Evolutionary conservation across 2,888 invertebrate species (phyloP).

Genomic region (Agriopis marginaria): DNA sequence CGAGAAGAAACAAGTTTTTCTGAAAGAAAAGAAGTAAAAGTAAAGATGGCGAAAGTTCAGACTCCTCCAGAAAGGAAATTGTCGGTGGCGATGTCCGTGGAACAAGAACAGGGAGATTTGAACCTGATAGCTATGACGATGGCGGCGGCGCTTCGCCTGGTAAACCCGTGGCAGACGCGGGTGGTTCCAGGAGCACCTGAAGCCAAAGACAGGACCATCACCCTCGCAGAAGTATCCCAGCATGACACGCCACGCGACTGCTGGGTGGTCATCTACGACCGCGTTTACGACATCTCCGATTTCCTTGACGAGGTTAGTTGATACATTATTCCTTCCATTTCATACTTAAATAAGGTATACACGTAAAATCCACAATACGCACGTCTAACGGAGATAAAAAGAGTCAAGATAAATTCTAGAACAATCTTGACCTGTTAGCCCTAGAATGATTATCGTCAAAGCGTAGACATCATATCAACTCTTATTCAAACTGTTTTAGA

Average conservation of each 20-base stretch:
- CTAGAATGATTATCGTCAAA: conserved; percentile 3
- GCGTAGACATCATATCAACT: conserved; percentile 1
- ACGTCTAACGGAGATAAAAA: not conserved
- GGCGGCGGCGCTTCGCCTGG: conserved; percentile 81
- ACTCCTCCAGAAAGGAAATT: conserved; percentile 69
- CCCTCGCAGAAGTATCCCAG: conserved; percentile 91
- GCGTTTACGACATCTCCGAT: conserved; percentile 93
- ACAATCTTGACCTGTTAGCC: conserved; percentile 9
- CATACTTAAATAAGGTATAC: too few species aligned
- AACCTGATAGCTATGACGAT: conserved; percentile 79
- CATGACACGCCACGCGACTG: conserved; percentile 92
- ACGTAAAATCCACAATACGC: not conserved
- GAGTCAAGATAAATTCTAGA: conserved; percentile 9
- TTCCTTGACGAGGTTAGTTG: conserved; percentile 89
- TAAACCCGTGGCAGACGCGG: conserved; percentile 69
- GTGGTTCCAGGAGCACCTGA: conserved; percentile 68
- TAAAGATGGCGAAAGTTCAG: conserved; percentile 75
- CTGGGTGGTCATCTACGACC: conserved; percentile 95
- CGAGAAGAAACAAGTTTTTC: conserved; percentile 29
- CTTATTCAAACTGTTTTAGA: not conserved
- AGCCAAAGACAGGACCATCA: conserved; percentile 82
- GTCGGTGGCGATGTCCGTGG: conserved; percentile 63
- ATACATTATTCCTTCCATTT: not conserved
- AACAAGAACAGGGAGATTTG: conserved; percentile 69
- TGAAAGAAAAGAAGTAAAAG: conserved; percentile 20